Evolutionary conservation across 2,797 vertebrate genomes (phyloP).

Genomic region (Onychomys leucogaster): DNA sequence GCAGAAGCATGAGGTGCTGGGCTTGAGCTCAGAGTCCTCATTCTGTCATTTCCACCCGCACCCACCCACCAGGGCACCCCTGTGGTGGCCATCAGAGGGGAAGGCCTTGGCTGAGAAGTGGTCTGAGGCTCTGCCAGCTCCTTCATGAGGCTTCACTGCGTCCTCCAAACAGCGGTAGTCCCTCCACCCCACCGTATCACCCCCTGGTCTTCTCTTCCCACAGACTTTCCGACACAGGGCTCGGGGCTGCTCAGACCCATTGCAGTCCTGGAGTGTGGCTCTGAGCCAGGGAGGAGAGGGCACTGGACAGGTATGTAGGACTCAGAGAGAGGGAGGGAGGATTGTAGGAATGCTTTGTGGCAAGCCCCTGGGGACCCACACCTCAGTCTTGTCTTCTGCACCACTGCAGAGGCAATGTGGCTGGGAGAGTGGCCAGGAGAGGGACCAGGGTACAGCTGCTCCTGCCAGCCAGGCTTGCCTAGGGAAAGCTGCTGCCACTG

Average conservation of each 20-base stretch:
- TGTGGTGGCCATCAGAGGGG: no score
- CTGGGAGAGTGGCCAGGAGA: neutral
- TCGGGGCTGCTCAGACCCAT: neutral
- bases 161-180: accelerated
- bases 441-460: no score
- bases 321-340: neutral
- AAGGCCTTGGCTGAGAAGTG: accelerated
- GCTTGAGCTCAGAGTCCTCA: neutral
- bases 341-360: accelerated
- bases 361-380: neutral
- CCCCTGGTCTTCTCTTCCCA: accelerated
- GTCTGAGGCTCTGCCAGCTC: neutral
- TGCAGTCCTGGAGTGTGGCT: accelerated
- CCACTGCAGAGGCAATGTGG: accelerated
- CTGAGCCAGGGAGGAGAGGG: neutral
- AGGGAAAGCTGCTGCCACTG: neutral
- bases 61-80: neutral
- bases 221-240: neutral
- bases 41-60: accelerated
- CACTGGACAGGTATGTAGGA: neutral
- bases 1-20: neutral
- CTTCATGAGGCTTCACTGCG: neutral
- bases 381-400: neutral
- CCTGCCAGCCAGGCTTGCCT: neutral
- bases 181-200: accelerated